These are phyloP conservation scores for Neoascia interrupta DNA, from an alignment of 2,888 invertebrate genomes.

Conservation along the genomic window DNA sequence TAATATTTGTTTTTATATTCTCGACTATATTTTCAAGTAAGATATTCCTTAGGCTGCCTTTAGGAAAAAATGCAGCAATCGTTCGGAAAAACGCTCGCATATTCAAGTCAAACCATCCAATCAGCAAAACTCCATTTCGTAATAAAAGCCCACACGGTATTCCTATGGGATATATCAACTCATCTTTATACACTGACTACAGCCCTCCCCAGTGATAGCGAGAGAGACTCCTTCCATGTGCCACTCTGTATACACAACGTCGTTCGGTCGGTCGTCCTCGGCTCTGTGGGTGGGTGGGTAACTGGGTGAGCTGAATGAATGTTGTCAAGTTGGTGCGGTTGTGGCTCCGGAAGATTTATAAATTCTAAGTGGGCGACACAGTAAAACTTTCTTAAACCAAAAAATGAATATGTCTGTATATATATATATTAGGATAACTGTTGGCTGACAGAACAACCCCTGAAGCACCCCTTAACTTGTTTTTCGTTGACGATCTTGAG, in stretches of 20 bases:
- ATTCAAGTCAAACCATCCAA: slow-evolving; percentile 16
- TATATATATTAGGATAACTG: not conserved
- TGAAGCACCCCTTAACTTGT: slow-evolving; percentile 25
- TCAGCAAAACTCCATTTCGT: slow-evolving; percentile 45
- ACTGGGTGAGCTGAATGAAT: slow-evolving; percentile 11
- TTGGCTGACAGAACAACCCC: slow-evolving; percentile 16
- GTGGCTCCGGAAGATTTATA: slow-evolving; percentile 30
- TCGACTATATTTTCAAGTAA: too few relatives aligned
- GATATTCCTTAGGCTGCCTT: too few relatives aligned
- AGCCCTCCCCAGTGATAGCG: not conserved
- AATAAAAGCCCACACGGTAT: slow-evolving; percentile 33
- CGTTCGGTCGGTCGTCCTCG: too few relatives aligned
- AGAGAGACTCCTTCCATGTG: slow-evolving; percentile 8
- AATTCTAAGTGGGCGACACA: slow-evolving; percentile 33
- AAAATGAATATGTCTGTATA: not conserved
- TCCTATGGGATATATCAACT: slow-evolving; percentile 17
- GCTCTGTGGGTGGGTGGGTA: too few relatives aligned
- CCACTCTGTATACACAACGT: too few relatives aligned
- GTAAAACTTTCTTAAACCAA: not conserved
- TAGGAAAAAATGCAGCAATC: slow-evolving; percentile 36
- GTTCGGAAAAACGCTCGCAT: slow-evolving; percentile 21
- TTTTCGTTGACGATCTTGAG: too few relatives aligned
- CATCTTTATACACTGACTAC: slow-evolving; percentile 41
- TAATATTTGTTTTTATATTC: too few relatives aligned
- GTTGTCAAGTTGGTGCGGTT: slow-evolving; percentile 37